Evolutionary conservation across 1,140 invertebrate genomes (phyloP).

Genomic region (Phymorhynchus buccinoides): DNA sequence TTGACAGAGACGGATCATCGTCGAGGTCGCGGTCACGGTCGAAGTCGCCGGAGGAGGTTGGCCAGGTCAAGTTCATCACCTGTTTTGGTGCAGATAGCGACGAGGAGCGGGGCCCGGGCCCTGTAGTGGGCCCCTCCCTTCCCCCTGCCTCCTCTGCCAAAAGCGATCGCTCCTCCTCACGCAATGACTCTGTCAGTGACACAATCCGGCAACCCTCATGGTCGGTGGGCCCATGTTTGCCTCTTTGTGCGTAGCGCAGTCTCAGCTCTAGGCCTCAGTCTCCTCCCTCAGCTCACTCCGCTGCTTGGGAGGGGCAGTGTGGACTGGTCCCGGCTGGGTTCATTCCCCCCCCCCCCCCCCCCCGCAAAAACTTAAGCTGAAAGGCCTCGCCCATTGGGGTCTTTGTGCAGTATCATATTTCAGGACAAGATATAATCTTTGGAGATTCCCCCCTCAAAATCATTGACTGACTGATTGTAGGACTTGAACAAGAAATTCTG

Average conservation of each 20-base stretch:
- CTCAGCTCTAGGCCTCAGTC: conserved; percentile 3
- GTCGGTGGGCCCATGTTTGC: conserved; percentile 54
- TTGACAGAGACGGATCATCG: conserved; percentile 73
- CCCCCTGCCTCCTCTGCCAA: conserved; percentile 50
- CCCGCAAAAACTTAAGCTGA: neutral
- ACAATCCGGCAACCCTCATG: conserved; percentile 49
- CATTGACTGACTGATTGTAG: too few species aligned
- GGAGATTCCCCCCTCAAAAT: too few species aligned
- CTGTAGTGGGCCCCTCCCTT: conserved; percentile 64
- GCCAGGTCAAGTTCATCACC: conserved; percentile 86
- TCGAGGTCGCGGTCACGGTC: conserved; percentile 81
- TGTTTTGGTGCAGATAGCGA: conserved; percentile 89
- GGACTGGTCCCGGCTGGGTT: neutral
- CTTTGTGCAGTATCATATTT: too few species aligned
- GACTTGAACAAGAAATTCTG: too few species aligned
- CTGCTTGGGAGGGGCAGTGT: neutral
- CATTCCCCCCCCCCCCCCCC: too few species aligned
- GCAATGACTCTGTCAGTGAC: conserved; percentile 40
- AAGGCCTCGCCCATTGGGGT: neutral
- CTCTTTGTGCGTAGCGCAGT: neutral
- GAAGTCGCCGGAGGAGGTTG: conserved; percentile 80
- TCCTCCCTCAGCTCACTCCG: conserved; percentile 13
- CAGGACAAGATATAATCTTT: too few species aligned
- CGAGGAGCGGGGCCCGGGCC: conserved; percentile 73
- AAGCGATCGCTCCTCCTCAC: conserved; percentile 31